Percentiles rank a stretch among this genome's conserved stretches.
Conservation (phyloP, 2,113 vertebrate species). For the Corythaeola cristata region DNA sequence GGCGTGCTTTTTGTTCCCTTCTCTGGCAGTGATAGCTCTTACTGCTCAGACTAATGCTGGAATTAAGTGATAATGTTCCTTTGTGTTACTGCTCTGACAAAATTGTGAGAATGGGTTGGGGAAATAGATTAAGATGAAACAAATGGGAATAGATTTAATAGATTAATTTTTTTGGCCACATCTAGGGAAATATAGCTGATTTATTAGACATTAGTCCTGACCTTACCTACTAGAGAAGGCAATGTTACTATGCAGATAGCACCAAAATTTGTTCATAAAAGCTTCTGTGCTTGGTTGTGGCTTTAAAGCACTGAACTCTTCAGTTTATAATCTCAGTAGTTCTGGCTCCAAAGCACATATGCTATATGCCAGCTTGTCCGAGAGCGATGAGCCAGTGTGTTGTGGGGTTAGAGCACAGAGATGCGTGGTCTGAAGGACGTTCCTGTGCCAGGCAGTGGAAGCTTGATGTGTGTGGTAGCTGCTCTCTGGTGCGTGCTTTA, state of each 20-base stretch:
- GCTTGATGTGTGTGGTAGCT: background rate
- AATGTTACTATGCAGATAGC: background rate
- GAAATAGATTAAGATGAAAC: background rate
- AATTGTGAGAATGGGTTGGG: background rate
- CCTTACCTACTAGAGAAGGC: background rate
- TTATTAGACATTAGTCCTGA: background rate
- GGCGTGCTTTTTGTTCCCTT: background rate
- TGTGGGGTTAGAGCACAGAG: background rate
- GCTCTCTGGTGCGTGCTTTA: background rate
- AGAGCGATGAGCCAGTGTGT: background rate
- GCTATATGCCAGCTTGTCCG: background rate
- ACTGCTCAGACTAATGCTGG: background rate
- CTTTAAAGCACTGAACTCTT: background rate
- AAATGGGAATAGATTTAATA: background rate
- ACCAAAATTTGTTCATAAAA: background rate
- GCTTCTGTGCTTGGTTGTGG: background rate
- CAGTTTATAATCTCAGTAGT: background rate
- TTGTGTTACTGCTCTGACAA: background rate
- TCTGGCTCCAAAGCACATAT: background rate
- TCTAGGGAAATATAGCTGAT: background rate
- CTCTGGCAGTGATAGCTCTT: background rate
- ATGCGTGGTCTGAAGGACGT: background rate
- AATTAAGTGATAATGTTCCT: background rate
- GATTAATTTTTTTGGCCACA: background rate
- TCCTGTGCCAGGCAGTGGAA: background rate